Evolutionary conservation across 2,113 vertebrate species (phyloP), one percentile per base, ranked within the genome.

Genomic region (Neodontobutis hainanensis): DNA sequence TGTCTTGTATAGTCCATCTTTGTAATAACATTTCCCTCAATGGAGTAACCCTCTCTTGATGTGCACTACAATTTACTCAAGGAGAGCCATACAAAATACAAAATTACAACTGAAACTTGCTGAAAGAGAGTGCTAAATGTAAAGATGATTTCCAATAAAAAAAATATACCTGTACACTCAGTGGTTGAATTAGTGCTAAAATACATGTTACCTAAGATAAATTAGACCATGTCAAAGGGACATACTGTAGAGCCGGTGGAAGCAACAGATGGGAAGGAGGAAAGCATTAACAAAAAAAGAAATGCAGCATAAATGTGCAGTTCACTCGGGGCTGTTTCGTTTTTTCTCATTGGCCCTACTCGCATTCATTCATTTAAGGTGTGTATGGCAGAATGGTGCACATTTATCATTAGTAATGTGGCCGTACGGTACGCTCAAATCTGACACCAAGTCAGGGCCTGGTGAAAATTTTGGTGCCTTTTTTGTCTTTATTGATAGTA

Each of bases 1-100:
- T 91, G 90, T 92, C 88, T 90, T 83, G 81, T 83, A 67, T 81
- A 84, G 84, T 91, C 88, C 91, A 91, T 93, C 92, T 92, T 83
- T 89, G 81, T 91, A 91, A 93, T 92, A 91, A 83, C 85, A 86
- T 89, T 90, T 90, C 38, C 85, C 84, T 85, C 77, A 61, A 69
- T 72, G 82, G 85, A 77, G 76, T 62, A 56, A 66, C 42, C 15
- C 59, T 57, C 27, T 32, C 44, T 19, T 69, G 32, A n/a, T 63
- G 67, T 6, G 19, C 70, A 57, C 56, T 38, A 34, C 38, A 6
- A 55, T 78, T 69, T 83, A 38, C 42, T 65, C 55, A 42, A 36
- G 49, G 10, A 35, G 50, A 87, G 65, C 79, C 44, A 59, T 64
- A 73, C 49, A 43, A 61, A 84, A 75, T 74, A 69, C 74, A 72